Evolutionary conservation across 2,797 vertebrate genomes (phyloP).

Genomic region (Mus caroli): DNA sequence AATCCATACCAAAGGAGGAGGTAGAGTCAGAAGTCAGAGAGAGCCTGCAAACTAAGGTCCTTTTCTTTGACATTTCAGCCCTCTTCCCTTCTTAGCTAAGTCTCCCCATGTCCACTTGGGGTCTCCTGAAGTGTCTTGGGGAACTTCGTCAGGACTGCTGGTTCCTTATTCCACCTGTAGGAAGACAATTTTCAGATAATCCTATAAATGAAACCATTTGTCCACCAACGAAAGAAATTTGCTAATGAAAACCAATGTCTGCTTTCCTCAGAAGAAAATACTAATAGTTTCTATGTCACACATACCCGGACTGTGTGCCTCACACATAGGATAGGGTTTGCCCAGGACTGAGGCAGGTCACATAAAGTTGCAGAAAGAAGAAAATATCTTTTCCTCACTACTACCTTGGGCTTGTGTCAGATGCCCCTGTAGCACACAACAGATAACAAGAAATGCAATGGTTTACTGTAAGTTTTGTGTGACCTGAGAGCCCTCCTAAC

Average conservation of each 20-base stretch:
- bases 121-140: background rate
- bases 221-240: constrained; percentile 14
- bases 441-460: background rate
- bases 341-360: background rate
- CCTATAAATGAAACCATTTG: constrained; percentile 41
- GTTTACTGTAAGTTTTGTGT: background rate
- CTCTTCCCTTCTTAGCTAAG: background rate
- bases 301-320: background rate
- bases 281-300: background rate
- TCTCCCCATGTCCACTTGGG: background rate
- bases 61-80: constrained; percentile 30
- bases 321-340: background rate
- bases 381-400: background rate
- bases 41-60: background rate
- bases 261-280: constrained; percentile 1
- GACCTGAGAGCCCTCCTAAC: background rate
- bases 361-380: rapidly evolving
- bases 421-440: background rate
- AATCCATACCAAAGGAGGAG: constrained; percentile 45
- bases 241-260: background rate
- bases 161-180: background rate
- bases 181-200: background rate
- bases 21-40: background rate
- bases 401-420: background rate
- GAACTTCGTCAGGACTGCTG: background rate